These are phyloP conservation scores for Sclerurus mexicanus DNA, from an alignment of 2,113 vertebrate species.

Conservation along the genomic window DNA sequence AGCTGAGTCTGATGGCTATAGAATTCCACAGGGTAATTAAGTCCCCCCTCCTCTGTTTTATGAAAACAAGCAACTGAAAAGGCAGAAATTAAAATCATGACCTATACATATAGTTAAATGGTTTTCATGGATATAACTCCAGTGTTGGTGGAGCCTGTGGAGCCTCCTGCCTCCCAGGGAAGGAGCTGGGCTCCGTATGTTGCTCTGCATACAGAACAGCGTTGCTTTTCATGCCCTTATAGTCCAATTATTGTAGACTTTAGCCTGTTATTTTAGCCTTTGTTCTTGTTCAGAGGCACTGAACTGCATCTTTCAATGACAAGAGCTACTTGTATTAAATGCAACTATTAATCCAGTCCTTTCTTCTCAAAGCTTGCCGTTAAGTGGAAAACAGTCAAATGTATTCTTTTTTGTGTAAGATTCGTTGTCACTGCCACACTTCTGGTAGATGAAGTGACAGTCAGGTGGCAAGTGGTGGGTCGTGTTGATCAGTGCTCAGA, in stretches of 20 bases:
- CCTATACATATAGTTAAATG: fast-evolving
- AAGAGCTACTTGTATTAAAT: neutral
- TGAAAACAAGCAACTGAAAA: neutral
- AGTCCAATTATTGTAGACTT: neutral
- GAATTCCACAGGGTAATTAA: neutral
- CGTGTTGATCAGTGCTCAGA: neutral
- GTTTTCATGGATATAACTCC: neutral
- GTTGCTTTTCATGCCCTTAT: neutral
- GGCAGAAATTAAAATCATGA: neutral
- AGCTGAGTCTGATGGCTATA: neutral
- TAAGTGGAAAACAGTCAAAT: neutral
- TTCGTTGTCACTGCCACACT: neutral
- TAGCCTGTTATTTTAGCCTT: neutral
- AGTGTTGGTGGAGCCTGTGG: neutral
- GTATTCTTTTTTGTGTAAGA: neutral
- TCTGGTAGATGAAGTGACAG: neutral
- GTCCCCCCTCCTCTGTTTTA: neutral
- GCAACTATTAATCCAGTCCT: neutral
- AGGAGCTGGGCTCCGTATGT: neutral
- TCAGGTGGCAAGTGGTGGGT: neutral
- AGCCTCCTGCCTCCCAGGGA: neutral
- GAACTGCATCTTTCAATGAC: neutral
- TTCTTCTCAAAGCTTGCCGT: neutral
- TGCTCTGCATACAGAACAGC: neutral
- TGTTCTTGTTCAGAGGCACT: neutral